Evolutionary conservation across 2,888 invertebrate species (phyloP), one percentile per base, ranked within the genome.

Genomic region (Drosophila subsilvestris): DNA sequence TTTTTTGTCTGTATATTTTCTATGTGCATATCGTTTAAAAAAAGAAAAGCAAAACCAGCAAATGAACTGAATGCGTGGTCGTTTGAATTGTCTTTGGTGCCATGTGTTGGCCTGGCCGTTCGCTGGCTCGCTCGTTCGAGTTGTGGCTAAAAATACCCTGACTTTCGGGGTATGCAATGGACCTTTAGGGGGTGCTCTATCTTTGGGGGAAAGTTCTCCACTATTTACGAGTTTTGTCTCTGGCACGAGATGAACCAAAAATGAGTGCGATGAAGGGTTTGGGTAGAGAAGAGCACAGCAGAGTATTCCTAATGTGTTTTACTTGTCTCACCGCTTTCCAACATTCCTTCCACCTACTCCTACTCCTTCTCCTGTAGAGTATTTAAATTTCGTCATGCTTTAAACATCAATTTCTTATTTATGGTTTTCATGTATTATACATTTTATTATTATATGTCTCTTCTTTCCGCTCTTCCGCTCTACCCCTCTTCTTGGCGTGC

Each of bases 61-160:
- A 57, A 43, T 20, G 45, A 29, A 56, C 32, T 32, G 29, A 45
- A 27, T 45, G 56, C 56, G 56, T 56, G 45, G 45, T 56, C 29
- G 32, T 37, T 53, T 32, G 32, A 12, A 32, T 29, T 51, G 37
- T 37, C 14, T 37, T 37, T 37, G 37, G n/a, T 29, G n/a, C 14
- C 25, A 22, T 27, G 6, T 50, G 10, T 12, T 50, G 37, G 22
- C 22, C 22, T 22, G 22, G 22, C 22, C 25, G 25, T 1, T 25
- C 27, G 7, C 27, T 48, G 6, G 10, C 10, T 18, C 45, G 45
- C 18, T 20, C 17, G 17, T 2, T 29, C 32, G 32, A 12, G 1
- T 37, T 14, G 18, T 12, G 20, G 10, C 18, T 20, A 47, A 47
- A 47, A 20, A 20, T 47, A 47, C 47, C 50, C 29, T 17, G 5